Evolutionary conservation across 2,113 vertebrate genomes (phyloP).

Genomic region (Dicentrarchus labrax): DNA sequence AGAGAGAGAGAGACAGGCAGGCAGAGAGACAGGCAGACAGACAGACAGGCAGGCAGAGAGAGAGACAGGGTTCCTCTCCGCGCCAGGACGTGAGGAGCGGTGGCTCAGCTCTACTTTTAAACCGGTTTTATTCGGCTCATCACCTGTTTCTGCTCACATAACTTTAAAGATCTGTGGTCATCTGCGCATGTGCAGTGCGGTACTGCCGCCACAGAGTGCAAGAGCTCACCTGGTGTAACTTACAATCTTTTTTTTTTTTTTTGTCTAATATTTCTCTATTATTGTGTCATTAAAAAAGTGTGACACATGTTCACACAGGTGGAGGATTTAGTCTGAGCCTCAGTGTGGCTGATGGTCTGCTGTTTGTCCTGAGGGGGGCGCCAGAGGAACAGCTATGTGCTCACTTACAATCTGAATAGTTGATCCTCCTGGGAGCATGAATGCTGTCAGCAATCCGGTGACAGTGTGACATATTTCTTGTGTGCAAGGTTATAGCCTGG

Average conservation of each 20-base stretch:
- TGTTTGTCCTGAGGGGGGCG: slow-evolving; percentile 16
- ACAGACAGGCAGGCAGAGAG: no score
- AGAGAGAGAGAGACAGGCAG: background rate
- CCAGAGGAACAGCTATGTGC: background rate
- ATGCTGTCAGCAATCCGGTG: background rate
- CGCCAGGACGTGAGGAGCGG: no score
- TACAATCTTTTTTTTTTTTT: no score
- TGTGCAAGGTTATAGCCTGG: background rate
- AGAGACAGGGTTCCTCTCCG: no score
- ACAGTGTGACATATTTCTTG: background rate
- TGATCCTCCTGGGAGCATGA: slow-evolving; percentile 7
- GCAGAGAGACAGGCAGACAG: background rate
- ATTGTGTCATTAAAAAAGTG: no score
- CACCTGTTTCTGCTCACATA: background rate
- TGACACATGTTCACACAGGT: no score
- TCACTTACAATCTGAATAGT: background rate
- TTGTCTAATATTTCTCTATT: no score
- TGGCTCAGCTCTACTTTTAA: no score
- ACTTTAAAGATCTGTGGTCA: background rate
- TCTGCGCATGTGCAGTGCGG: background rate
- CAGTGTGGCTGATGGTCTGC: background rate
- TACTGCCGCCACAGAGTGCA: no score
- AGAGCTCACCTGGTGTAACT: background rate
- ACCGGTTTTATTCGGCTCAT: no score
- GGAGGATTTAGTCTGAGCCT: background rate